Evolutionary conservation across 2,888 invertebrate species (phyloP), one percentile per base, ranked within the genome.

Genomic region (Coronaproctus castanopsis): DNA sequence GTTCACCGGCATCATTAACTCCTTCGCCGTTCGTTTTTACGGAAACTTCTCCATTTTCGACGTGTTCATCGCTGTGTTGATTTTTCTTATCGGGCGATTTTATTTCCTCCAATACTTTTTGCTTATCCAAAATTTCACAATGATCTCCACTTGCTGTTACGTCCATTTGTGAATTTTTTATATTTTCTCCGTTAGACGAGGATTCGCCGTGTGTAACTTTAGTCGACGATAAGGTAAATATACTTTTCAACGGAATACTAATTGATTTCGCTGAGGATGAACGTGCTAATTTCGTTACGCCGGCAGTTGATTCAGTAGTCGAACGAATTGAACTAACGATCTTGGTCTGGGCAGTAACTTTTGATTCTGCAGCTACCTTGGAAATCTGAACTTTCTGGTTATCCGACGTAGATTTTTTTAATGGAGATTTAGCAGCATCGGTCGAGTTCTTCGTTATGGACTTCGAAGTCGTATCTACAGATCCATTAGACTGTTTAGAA

Each of bases 271-370:
- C 55, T 2, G 59, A 59, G 8, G 59, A 52, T 23, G 55, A 55
- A n/a, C 59, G 59, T 10, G 48, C 24, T 24, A 59, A 52, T 54
- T 59, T 59, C n/a, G 59, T 54, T 24, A 55, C 55, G 51, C 59
- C 55, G 5, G 8, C 36, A 14, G 36, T 36, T 3, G 55, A 52
- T 36, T 59, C 59, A 5, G 14, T 14, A 36, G 8, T 36, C 36
- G 36, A 36, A 36, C 36, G 36, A 36, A 36, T 36, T 36, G 36
- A 36, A 36, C 36, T 36, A 14, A 14, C 36, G 14, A 36, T 14
- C 36, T 5, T 36, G 14, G 5, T 36, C 14, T 14, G 36, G 5
- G 36, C 8, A 36, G 8, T 36, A 36, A 36, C 36, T 36, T 36
- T 36, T 8, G 36, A 36, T 14, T 36, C 36, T 5, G 36, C 36